Evolutionary conservation across 2,888 invertebrate genomes (phyloP).

Genomic region (Gandaritis pyraliata): DNA sequence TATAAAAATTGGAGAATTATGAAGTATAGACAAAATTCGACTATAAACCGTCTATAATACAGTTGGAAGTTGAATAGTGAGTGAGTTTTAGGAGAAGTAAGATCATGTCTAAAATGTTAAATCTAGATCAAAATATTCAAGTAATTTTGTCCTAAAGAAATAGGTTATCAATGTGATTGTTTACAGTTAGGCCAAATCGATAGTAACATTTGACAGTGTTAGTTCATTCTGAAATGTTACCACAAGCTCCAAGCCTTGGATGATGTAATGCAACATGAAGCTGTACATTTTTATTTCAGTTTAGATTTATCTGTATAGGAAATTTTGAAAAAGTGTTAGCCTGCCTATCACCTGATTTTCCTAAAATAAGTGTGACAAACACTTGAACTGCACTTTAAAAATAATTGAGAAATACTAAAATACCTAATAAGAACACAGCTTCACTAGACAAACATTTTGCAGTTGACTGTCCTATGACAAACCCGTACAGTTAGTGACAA

Average conservation of each 20-base stretch:
- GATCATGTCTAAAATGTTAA: too few relatives aligned
- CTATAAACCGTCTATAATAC: too few relatives aligned
- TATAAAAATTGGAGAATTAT: background rate
- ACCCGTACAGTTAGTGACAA: background rate
- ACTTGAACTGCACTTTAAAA: too few relatives aligned
- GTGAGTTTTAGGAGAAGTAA: too few relatives aligned
- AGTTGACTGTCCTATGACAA: background rate
- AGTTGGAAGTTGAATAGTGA: too few relatives aligned
- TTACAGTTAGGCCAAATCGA: background rate
- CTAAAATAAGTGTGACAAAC: too few relatives aligned
- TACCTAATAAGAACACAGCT: background rate
- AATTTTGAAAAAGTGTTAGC: background rate
- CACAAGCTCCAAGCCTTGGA: conserved; percentile 24
- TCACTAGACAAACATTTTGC: background rate
- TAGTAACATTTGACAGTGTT: conserved; percentile 17
- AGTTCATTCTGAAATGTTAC: conserved; percentile 37
- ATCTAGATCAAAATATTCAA: background rate
- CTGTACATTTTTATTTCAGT: background rate
- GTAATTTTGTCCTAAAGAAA: too few relatives aligned
- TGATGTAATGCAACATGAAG: conserved; percentile 30
- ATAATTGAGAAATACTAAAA: too few relatives aligned
- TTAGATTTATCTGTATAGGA: background rate
- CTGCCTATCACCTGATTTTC: background rate
- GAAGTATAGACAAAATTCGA: too few relatives aligned
- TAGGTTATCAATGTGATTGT: background rate